These are phyloP conservation scores for Limnodromus scolopaceus DNA, from an alignment of 2,797 vertebrate genomes.

Conservation along the genomic window DNA sequence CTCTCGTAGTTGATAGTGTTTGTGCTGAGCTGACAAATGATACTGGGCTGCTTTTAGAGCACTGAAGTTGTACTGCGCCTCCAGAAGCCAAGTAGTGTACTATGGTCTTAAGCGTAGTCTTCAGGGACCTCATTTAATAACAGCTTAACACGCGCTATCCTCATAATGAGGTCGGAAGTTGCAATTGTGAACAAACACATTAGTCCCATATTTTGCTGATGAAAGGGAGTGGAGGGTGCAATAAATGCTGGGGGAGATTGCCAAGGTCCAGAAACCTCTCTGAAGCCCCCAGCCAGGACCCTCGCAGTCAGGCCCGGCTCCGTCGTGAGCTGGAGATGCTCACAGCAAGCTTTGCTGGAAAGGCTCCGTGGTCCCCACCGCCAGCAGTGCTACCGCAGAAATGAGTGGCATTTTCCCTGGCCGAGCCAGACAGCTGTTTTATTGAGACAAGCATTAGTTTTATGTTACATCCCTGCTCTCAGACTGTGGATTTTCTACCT, in stretches of 20 bases:
- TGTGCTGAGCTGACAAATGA: background rate
- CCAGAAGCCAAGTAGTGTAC: background rate
- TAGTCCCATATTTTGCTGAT: background rate
- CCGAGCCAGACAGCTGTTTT: background rate
- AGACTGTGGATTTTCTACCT: background rate
- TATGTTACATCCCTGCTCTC: background rate
- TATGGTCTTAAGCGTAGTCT: background rate
- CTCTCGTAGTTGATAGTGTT: background rate
- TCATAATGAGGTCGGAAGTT: background rate
- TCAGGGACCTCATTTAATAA: background rate
- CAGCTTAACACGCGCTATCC: accelerated
- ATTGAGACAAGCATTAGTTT: background rate
- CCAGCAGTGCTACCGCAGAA: background rate
- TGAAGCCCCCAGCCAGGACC: background rate
- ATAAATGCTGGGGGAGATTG: background rate
- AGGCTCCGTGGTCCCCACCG: background rate
- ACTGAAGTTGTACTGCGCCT: background rate
- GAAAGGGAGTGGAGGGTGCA: background rate
- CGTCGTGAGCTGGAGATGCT: background rate
- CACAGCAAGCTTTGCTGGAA: background rate
- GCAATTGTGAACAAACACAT: background rate
- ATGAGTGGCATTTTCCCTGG: background rate
- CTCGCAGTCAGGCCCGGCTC: background rate
- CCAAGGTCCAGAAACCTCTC: background rate
- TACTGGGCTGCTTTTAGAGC: background rate